phyloP scores from a whole-genome alignment of 2,797 vertebrate species.

The Chaetophractus vellerosus region DNA sequence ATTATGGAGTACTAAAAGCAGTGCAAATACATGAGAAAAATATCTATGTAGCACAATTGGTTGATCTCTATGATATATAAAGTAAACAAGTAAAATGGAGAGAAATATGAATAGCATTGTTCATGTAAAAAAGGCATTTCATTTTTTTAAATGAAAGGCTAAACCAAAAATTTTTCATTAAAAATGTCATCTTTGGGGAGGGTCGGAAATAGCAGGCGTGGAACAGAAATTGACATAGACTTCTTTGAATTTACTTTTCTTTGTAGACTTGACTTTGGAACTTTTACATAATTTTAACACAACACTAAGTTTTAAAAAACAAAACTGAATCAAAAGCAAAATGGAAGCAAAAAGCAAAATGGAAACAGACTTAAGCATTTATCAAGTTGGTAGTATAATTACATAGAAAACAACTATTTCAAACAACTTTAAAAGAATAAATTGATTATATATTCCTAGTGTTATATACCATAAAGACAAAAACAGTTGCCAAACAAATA shows the following conservation, averaged over 20 bases:
- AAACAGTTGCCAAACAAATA: constrained; percentile 36
- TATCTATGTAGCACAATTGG: neutral
- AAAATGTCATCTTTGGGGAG: neutral
- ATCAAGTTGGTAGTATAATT: neutral
- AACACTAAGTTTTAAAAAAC: neutral
- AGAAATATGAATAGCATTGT: neutral
- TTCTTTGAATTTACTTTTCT: constrained; percentile 15
- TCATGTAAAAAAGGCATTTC: neutral
- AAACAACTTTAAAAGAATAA: neutral
- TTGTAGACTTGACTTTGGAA: constrained; percentile 60
- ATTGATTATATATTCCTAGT: neutral
- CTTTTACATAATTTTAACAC: constrained; percentile 32
- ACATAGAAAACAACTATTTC: neutral
- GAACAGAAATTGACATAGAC: neutral
- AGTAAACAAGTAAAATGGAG: neutral
- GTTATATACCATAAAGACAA: neutral
- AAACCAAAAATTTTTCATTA: constrained; percentile 8
- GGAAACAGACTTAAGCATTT: neutral
- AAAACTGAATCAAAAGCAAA: neutral
- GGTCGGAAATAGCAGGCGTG: neutral
- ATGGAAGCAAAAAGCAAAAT: neutral
- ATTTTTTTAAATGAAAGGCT: constrained; percentile 26
- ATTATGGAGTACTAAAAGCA: neutral
- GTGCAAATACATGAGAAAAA: neutral
- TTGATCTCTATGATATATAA: neutral